Base-by-base conservation (phyloP, 2,113 vertebrate species). In the Saguinus imperator region DNA sequence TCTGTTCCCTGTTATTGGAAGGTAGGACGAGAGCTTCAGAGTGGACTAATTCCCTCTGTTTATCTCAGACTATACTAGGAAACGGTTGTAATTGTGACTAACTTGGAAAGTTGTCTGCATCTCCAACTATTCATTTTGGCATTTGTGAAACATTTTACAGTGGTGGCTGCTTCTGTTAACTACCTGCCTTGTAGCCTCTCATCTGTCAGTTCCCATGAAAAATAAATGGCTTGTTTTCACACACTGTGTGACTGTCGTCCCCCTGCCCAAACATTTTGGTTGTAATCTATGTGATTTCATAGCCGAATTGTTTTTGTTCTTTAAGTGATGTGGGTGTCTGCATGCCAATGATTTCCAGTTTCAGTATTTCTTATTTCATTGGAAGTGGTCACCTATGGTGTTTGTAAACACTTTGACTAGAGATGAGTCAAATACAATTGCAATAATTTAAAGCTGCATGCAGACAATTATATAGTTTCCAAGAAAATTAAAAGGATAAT, bases 191-290 rank as follows among this genome's bases (percentile, higher is more conserved):
- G 16, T 27, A 83, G 32, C 52, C 16, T 1, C 10, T 94, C 87
- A 37, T 92, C 73, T 83, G 68, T 95, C 27, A 86, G 11, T 0
- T 45, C 45, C 10, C 5, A 50, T 40, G 14, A 77, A 91, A 79
- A 93, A 91, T 61, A 87, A 64, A 27, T 5, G 12, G 1, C 7
- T 45, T 95, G 40, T 94, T 94, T 96, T 32, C 43, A 76, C 0
- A 3, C 0, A 87, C 55, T 72, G 0, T 81, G 13, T 25, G 32
- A 83, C 16, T 82, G 18, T 96, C 84, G 95, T 18, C 29, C 94
- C 61, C 29, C 90, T 95, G 61, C 70, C 66, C 73, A 96, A 89
- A 98, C 1, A 5, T 76, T 94, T 96, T 95, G 93, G 16, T 66
- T 98, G 83, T 94, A 37, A 81, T 94, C 55, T 89, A 4, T 58